Evolutionary conservation across 2,113 vertebrate genomes (phyloP).

Genomic region (Tetrax tetrax): DNA sequence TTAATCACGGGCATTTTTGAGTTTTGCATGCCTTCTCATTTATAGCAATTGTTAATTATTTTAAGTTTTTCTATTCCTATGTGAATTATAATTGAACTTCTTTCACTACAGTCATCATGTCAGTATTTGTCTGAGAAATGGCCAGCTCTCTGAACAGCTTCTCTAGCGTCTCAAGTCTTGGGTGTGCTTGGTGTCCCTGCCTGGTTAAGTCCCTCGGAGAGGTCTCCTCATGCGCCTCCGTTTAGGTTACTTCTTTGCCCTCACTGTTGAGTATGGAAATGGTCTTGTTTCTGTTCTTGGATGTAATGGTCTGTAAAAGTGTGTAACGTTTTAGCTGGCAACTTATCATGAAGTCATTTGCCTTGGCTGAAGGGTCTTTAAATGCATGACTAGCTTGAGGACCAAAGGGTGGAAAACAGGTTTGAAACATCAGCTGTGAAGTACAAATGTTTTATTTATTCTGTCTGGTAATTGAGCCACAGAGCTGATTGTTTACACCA

Average conservation of each 20-base stretch:
- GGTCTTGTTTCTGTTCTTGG: neutral
- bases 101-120: neutral
- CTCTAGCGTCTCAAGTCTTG: neutral
- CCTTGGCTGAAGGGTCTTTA: neutral
- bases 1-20: neutral
- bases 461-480: neutral
- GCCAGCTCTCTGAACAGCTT: neutral
- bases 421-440: neutral
- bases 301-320: neutral
- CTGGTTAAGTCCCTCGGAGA: neutral
- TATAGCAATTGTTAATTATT: neutral
- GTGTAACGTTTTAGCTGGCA: neutral
- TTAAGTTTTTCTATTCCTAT: neutral
- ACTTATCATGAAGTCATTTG: neutral
- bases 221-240: neutral
- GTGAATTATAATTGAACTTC: neutral
- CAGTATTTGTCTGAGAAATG: neutral
- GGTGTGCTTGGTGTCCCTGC: neutral
- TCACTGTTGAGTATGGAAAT: neutral
- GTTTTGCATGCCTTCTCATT: neutral
- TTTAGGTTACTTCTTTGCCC: neutral
- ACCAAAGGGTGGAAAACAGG: neutral
- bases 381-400: neutral
- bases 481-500: neutral
- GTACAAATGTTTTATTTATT: neutral